phyloP scores from a whole-genome alignment of 2,888 invertebrate species.

The Scaeva pyrastri region DNA sequence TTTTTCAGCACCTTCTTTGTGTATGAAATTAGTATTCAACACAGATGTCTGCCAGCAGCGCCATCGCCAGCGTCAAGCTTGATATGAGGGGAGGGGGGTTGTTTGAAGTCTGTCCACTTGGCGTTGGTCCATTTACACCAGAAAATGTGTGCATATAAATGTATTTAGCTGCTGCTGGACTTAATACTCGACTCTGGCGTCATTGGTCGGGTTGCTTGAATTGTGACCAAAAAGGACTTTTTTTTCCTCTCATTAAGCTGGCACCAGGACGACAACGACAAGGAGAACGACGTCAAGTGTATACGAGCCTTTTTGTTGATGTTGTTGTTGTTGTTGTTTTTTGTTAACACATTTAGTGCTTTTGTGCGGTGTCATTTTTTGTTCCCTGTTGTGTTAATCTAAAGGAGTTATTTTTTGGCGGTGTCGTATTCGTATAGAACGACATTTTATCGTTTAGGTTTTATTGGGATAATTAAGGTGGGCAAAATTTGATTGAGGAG shows the following conservation, averaged over 20 bases:
- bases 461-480: conserved; percentile 69
- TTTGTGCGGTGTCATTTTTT: conserved; percentile 56
- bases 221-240: conserved; percentile 49
- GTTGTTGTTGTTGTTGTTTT: conserved; percentile 28
- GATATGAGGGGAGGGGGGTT: conserved; percentile 48
- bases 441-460: conserved; percentile 60
- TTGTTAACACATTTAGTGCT: conserved; percentile 70
- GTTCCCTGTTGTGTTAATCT: conserved; percentile 49
- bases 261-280: conserved; percentile 61
- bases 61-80: conserved; percentile 56
- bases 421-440: conserved; percentile 9
- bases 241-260: conserved; percentile 30
- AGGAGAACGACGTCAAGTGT: conserved; percentile 45
- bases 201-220: conserved; percentile 34
- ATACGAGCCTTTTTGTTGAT: not conserved
- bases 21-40: conserved; percentile 73
- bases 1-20: conserved; percentile 75
- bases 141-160: conserved; percentile 3
- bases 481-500: conserved; percentile 56
- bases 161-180: not conserved
- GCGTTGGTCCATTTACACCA: conserved; percentile 75
- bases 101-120: conserved; percentile 74
- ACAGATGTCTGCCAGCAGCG: conserved; percentile 60
- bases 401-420: conserved; percentile 49
- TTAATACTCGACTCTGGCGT: conserved; percentile 9